Base-by-base conservation (phyloP, 2,113 vertebrate species). In the Orientallactaga bullata region DNA sequence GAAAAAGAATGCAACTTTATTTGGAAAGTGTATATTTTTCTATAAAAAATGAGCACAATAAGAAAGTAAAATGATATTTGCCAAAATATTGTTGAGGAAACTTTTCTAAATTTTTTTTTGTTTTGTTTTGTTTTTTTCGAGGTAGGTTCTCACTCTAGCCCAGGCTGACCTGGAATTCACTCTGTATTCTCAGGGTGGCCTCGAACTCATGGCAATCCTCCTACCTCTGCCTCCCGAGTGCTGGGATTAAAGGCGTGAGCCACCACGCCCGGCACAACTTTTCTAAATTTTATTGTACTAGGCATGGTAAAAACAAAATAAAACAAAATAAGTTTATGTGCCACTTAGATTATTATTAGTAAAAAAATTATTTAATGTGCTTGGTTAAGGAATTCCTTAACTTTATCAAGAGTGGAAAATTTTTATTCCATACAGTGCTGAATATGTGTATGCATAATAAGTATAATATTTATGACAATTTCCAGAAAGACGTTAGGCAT, bases 101-200 rank as follows among this genome's bases (percentile, higher is more conserved):
- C 9, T n/a, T 92, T 85, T 77, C 12, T 89, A 39, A 93, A 82
- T 84, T 95, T 87, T 87, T n/a, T n/a, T n/a, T n/a, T n/a, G n/a
- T n/a, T n/a, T n/a, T n/a, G n/a, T n/a, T n/a, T n/a, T n/a, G n/a
- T n/a, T n/a, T n/a, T n/a, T n/a, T n/a, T n/a, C n/a, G n/a, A n/a
- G n/a, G n/a, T n/a, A n/a, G n/a, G n/a, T n/a, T n/a, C n/a, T n/a
- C n/a, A n/a, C n/a, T n/a, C n/a, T n/a, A n/a, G n/a, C n/a, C n/a
- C n/a, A n/a, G n/a, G n/a, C n/a, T n/a, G n/a, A n/a, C n/a, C n/a
- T n/a, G n/a, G n/a, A n/a, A n/a, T n/a, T n/a, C n/a, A n/a, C n/a
- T n/a, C n/a, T n/a, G n/a, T n/a, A n/a, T n/a, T n/a, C n/a, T n/a
- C n/a, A n/a, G n/a, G n/a, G n/a, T n/a, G n/a, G n/a, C n/a, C n/a